Conservation (phyloP, 2,113 vertebrate genomes). For the Caloenas nicobarica region DNA sequence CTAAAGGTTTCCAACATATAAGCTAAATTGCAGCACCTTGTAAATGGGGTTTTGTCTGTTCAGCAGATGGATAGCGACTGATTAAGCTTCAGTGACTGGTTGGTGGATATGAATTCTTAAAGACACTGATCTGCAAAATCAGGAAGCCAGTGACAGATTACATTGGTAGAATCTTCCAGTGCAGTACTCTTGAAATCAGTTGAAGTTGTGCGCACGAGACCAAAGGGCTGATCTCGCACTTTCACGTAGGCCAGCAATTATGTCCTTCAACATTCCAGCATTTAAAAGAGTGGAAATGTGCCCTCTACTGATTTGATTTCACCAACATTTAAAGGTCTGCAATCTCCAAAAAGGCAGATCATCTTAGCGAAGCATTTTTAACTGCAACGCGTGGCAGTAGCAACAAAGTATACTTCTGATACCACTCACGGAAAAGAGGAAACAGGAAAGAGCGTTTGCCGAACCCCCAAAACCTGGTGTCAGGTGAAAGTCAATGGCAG, state of each 20-base stretch:
- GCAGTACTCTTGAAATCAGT: not conserved
- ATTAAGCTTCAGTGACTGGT: constrained; percentile 43
- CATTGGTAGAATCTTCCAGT: not conserved
- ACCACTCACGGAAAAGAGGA: not conserved
- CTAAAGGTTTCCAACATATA: not conserved
- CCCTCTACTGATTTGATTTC: not conserved
- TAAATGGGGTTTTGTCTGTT: not conserved
- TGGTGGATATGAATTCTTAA: constrained; percentile 35
- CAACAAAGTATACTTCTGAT: not conserved
- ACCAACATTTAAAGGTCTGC: not conserved
- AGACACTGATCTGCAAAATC: constrained; percentile 27
- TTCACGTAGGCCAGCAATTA: not conserved
- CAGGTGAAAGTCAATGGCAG: not conserved
- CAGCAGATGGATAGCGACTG: not conserved
- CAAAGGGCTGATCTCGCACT: not conserved
- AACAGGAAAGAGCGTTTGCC: not conserved
- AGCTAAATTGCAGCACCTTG: constrained; percentile 9
- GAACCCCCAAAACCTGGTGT: not conserved
- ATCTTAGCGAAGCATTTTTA: not conserved
- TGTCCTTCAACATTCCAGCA: not conserved
- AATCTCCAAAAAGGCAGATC: not conserved
- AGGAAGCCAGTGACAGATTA: not conserved
- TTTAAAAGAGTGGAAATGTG: not conserved
- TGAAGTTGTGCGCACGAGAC: not conserved
- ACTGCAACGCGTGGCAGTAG: not conserved